A percentile compares a stretch with the other conserved stretches of the same genome.
These are phyloP conservation scores for Urophycis tenuis DNA, from an alignment of 2,797 vertebrate genomes.

Conservation along the genomic window DNA sequence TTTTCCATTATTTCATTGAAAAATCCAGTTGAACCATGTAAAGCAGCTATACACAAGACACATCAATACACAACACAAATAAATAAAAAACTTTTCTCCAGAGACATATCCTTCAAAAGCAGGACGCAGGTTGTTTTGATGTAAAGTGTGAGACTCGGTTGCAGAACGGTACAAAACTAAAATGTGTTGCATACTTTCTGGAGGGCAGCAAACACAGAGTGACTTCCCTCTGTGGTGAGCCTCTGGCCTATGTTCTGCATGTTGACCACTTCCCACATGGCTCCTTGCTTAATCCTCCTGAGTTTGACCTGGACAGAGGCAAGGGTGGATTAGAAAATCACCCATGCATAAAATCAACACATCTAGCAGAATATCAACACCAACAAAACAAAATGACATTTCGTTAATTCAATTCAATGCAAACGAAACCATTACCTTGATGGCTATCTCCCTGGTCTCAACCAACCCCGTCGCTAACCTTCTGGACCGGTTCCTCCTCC, in stretches of 20 bases:
- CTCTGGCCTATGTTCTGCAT: slow-evolving; percentile 30
- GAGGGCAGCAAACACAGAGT: slow-evolving; percentile 5
- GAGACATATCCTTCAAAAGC: not conserved
- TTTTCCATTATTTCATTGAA: not conserved
- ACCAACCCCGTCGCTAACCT: slow-evolving; percentile 27
- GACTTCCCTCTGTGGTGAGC: not conserved
- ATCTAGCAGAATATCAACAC: not conserved
- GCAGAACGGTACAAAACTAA: not conserved
- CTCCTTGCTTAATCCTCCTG: slow-evolving; percentile 50
- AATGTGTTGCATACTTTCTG: slow-evolving; percentile 36
- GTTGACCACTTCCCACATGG: slow-evolving; percentile 64
- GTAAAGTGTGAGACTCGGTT: not conserved
- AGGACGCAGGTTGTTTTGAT: no score
- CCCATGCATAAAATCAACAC: not conserved
- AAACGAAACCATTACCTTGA: slow-evolving; percentile 46
- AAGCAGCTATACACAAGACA: not conserved
- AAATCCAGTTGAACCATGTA: not conserved
- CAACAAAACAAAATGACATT: not conserved
- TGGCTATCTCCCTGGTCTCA: slow-evolving; percentile 31
- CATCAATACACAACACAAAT: not conserved
- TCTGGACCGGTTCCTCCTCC: slow-evolving; percentile 33
- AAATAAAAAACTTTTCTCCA: not conserved
- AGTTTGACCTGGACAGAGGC: slow-evolving; percentile 59
- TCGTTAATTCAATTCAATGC: not conserved
- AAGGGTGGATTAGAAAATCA: not conserved